Evolutionary conservation across 2,797 vertebrate species (phyloP).

Genomic region (Pseudotriccus pelzelni): DNA sequence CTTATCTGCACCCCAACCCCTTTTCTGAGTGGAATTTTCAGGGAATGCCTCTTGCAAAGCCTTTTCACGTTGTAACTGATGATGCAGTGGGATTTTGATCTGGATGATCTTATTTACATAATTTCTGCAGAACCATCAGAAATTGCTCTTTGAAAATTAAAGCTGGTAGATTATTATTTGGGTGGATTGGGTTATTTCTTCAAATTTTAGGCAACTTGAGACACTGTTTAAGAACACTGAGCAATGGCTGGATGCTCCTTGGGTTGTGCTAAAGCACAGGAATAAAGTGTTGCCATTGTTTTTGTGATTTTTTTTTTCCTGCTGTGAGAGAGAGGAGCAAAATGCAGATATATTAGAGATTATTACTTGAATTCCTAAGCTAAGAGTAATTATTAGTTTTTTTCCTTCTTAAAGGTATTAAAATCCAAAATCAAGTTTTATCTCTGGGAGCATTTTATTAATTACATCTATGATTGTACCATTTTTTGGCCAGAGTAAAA

Average conservation of each 20-base stretch:
- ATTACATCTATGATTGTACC: background rate
- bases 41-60: background rate
- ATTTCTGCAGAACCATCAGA: background rate
- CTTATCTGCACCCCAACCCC: background rate
- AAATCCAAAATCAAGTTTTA: background rate
- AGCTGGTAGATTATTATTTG: background rate
- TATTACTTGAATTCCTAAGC: background rate
- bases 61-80: accelerated
- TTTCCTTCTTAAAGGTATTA: background rate
- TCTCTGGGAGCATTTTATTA: background rate
- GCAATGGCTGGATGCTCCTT: background rate
- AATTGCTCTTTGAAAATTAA: background rate
- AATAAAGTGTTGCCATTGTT: background rate
- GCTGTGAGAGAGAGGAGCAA: background rate
- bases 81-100: background rate
- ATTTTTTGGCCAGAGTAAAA: background rate
- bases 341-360: background rate
- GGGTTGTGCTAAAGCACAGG: background rate
- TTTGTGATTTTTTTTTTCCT: background rate
- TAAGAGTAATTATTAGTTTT: background rate
- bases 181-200: background rate
- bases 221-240: background rate
- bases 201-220: background rate
- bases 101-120: background rate
- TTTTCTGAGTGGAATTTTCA: background rate